Base-by-base conservation (phyloP, 92 coral and sea anemone genomes). In the Galaxea fascicularis region DNA sequence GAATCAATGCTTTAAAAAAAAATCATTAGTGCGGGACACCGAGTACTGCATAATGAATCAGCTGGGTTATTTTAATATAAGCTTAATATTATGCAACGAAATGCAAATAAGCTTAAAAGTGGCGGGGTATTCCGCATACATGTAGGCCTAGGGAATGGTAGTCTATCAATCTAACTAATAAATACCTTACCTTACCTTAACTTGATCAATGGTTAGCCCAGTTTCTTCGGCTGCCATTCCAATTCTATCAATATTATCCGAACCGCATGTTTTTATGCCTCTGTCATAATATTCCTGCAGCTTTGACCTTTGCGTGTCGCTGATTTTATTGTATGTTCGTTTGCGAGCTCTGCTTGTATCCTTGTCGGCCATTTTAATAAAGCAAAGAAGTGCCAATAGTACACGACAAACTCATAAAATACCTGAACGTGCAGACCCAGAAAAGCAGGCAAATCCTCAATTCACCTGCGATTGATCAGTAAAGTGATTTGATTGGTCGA, bases 141-240 rank as follows among this genome's bases (percentile, higher is more conserved):
- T 46, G 51, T 12, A 46, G 51, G 51, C n/a, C n/a, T n/a, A n/a
- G n/a, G n/a, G 51, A 46, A 46, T 46, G 51, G 51, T 46, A 46
- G 51, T 46, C 7, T 46, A 46, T 46, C 51, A 46, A 46, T 46
- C 51, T 46, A 46, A 46, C 51, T 46, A 12, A 46, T 46, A 46
- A 46, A 46, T 46, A 46, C 51, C 51, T n/a, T n/a, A n/a, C n/a
- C n/a, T 78, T 41, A 86, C 90, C 90, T 78, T 86, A 28, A 86
- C 90, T 70, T 86, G 85, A 82, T 78, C 90, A 67, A 78, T 86
- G 73, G 90, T 71, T 3, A 78, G 75, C 65, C 90, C 85, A 58
- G 85, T 86, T 86, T 85, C 89, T 79, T 86, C 85, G 67, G 81
- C 85, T 59, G 80, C 85, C 39, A 65, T 51, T 54, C 65, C 75